Conservation (phyloP, 2,888 invertebrate species). For the Dasysyrphus albostriatus region DNA sequence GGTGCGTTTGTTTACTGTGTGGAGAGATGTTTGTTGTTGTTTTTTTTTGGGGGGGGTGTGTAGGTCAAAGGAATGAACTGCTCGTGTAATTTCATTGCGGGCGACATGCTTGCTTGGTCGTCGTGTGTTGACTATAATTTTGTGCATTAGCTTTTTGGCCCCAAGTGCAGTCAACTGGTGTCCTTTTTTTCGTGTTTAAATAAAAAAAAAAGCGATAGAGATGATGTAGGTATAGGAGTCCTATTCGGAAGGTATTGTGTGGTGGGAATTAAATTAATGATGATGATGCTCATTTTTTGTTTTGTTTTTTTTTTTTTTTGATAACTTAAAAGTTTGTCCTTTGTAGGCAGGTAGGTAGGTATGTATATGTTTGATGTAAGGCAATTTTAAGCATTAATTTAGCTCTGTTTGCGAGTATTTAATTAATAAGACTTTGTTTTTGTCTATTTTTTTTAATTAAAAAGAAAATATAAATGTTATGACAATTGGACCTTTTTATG, state of each 20-base stretch:
- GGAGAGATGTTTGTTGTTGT: slow-evolving; percentile 25
- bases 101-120: slow-evolving; percentile 46
- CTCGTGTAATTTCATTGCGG: slow-evolving; percentile 61
- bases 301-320: neutral
- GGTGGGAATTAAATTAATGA: slow-evolving; percentile 45
- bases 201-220: slow-evolving; percentile 6
- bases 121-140: slow-evolving; percentile 60
- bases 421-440: too few relatives aligned
- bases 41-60: neutral
- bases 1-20: slow-evolving; percentile 61
- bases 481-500: too few relatives aligned
- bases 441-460: too few relatives aligned
- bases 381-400: neutral
- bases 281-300: slow-evolving; percentile 9
- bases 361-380: slow-evolving; percentile 3
- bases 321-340: slow-evolving; percentile 17
- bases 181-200: slow-evolving; percentile 44
- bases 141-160: slow-evolving; percentile 64
- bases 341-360: neutral
- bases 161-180: slow-evolving; percentile 70
- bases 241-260: slow-evolving; percentile 7
- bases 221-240: neutral
- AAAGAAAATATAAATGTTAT: too few relatives aligned
- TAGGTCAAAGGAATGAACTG: slow-evolving; percentile 39
- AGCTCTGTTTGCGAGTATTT: neutral